These are phyloP conservation scores for Eupithecia centaureata DNA, from an alignment of 2,888 invertebrate species.

Conservation along the genomic window DNA sequence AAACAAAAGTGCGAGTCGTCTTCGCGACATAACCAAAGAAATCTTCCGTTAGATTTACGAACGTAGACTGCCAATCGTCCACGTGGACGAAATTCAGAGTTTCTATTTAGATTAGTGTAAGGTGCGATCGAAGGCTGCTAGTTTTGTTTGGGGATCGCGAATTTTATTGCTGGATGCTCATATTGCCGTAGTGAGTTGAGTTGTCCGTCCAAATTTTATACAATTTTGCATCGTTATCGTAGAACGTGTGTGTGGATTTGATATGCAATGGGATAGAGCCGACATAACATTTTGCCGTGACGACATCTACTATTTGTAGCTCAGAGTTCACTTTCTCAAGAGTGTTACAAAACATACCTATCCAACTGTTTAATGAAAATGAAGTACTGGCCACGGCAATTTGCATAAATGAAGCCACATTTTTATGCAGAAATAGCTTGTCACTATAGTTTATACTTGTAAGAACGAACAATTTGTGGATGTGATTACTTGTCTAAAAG, in stretches of 20 bases:
- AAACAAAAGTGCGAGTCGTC: constrained; percentile 36
- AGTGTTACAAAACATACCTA: constrained; percentile 29
- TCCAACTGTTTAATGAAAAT: constrained; percentile 13
- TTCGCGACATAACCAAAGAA: constrained; percentile 69
- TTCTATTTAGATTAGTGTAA: constrained; percentile 71
- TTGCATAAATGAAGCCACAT: constrained; percentile 35
- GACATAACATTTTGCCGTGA: constrained; percentile 15
- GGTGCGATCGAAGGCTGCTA: constrained; percentile 69
- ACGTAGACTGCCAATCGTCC: constrained; percentile 64
- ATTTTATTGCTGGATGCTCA: constrained; percentile 78
- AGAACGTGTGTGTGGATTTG: constrained; percentile 54
- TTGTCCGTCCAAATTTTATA: constrained; percentile 83
- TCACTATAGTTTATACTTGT: constrained; percentile 34
- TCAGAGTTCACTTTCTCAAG: constrained; percentile 16
- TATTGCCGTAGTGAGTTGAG: constrained; percentile 81
- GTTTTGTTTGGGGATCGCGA: constrained; percentile 58
- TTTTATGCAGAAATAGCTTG: constrained; percentile 32
- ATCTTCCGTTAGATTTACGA: constrained; percentile 56
- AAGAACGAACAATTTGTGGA: constrained; percentile 38
- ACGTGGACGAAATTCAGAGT: constrained; percentile 60
- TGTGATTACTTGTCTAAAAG: constrained; percentile 28
- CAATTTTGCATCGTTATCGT: constrained; percentile 71
- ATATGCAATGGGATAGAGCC: constrained; percentile 17
- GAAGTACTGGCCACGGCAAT: constrained; percentile 34
- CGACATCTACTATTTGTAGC: background rate